Evolutionary conservation across 2,888 invertebrate species (phyloP).

Genomic region (Saturnia japonica): DNA sequence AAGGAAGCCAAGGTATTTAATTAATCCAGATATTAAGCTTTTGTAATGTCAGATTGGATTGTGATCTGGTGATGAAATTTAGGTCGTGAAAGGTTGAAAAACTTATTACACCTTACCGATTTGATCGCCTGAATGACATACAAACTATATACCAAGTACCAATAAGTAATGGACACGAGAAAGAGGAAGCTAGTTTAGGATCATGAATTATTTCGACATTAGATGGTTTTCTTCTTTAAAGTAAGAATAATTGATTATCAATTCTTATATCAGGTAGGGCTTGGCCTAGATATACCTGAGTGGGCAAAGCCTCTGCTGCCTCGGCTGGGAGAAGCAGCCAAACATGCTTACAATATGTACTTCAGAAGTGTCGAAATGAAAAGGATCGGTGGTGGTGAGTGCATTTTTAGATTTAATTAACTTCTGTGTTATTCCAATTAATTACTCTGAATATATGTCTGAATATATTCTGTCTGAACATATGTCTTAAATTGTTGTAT

Average conservation of each 20-base stretch:
- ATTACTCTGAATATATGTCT: not conserved
- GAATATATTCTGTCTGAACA: no score
- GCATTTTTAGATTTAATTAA: not conserved
- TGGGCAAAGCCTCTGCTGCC: conserved; percentile 63
- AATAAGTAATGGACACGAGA: not conserved
- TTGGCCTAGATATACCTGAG: conserved; percentile 63
- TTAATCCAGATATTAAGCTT: not conserved
- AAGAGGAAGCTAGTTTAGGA: not conserved
- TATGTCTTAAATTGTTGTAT: no score
- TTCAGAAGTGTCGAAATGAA: conserved; percentile 69
- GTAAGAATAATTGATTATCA: not conserved
- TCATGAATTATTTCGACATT: no score
- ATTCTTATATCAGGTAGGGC: conserved; percentile 46
- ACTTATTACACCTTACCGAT: not conserved
- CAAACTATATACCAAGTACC: not conserved
- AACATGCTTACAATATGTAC: conserved; percentile 63
- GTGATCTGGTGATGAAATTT: not conserved
- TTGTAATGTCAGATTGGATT: not conserved
- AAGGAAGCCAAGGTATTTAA: not conserved
- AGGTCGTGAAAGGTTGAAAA: no score
- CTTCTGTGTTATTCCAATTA: not conserved
- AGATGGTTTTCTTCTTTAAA: no score
- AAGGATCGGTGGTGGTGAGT: conserved; percentile 66
- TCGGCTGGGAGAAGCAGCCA: conserved; percentile 59
- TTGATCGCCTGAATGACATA: not conserved